Evolutionary conservation across 1,140 invertebrate genomes (phyloP).

Genomic region (Palaemon carinicauda): DNA sequence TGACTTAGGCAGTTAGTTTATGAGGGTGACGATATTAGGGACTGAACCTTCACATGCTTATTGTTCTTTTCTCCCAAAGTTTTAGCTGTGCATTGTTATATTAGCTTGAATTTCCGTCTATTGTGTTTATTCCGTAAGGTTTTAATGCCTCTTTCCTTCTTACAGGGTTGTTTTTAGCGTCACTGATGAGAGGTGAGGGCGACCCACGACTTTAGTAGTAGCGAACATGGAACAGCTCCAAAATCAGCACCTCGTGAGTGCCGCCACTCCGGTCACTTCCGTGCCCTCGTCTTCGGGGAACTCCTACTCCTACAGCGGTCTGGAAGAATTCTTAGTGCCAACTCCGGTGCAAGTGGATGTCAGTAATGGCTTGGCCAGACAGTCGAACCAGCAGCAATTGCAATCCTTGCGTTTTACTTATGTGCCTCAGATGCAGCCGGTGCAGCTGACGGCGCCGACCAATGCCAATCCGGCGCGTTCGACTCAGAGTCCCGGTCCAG

Average conservation of each 20-base stretch:
- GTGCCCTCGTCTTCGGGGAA: conserved; percentile 30
- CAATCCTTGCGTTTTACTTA: conserved; percentile 33
- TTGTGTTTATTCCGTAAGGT: no score
- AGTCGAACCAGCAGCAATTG: conserved; percentile 36
- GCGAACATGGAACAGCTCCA: conserved; percentile 38
- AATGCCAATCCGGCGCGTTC: neutral
- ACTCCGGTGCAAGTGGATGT: conserved; percentile 34
- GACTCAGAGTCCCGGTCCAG: conserved; percentile 17
- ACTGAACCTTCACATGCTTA: no score
- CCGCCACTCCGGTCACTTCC: neutral
- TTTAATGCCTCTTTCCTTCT: no score
- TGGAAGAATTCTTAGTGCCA: conserved; percentile 45
- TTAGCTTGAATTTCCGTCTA: no score
- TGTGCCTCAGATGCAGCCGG: conserved; percentile 44
- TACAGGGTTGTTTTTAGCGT: neutral
- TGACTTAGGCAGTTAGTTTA: no score
- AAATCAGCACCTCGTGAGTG: conserved; percentile 4
- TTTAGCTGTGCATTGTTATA: no score
- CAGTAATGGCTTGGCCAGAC: conserved; percentile 17
- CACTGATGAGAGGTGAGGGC: neutral
- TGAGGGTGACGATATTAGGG: no score
- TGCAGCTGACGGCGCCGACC: conserved; percentile 37
- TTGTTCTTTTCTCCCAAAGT: no score
- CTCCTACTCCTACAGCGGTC: conserved; percentile 32
- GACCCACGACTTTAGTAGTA: neutral